Evolutionary conservation across 2,113 vertebrate species (phyloP), one percentile per base, ranked within the genome.

Genomic region (Erinaceus europaeus): DNA sequence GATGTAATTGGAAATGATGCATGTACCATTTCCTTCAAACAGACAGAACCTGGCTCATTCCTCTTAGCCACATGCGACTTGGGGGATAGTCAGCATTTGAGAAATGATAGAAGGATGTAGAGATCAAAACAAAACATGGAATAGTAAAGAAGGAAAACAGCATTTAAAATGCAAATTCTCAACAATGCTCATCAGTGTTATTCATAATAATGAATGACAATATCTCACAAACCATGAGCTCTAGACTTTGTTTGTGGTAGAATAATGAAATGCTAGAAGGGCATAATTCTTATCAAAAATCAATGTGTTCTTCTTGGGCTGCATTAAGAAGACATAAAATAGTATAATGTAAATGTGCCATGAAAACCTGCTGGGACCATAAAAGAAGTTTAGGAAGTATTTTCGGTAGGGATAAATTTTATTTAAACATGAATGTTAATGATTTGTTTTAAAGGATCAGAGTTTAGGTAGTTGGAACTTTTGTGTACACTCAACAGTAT

Each of bases 91-190:
- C 44, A 55, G 44, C 0, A 0, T 88, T 61, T 88, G 71, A 93
- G 3, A 12, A 75, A 86, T 80, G 52, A 76, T 0, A 44, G 40
- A 53, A 79, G 21, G 83, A 82, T 55, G 52, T 86, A 90, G 59
- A 89, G 23, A 75, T 15, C 21, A 52, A 46, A 91, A 77, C 10
- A 85, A 93, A 34, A 32, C 86, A 68, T 61, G 46, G 52, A 68
- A 90, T 48, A 72, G 36, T 52, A 67, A 91, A 86, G 61, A 15
- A 81, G 57, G 74, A 71, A 85, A 84, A 65, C 11, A 55, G 32
- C 25, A n/a, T 75, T 90, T 64, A 90, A 89, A 77, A 90, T 82
- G 84, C 65, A 87, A 84, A 93, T 77, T 87, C 65, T 65, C 52
- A 77, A 87, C 64, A 79, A 25, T 72, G 71, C 44, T 78, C 20